phyloP scores from a whole-genome alignment of 2,797 vertebrate species.

The Sebastes oblongus region DNA sequence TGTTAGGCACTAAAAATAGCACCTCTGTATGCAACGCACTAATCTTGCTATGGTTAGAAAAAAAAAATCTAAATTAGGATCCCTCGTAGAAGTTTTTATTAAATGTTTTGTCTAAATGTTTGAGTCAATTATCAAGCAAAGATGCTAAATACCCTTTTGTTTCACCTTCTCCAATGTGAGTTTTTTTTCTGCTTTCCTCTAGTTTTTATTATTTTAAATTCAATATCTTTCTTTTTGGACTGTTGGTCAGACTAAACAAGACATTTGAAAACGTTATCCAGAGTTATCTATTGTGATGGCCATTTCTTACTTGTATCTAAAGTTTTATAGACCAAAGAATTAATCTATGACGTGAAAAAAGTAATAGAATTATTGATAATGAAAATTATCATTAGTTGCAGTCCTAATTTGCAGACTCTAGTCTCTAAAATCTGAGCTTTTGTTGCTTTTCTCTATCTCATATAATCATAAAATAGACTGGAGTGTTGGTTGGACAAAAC shows the following conservation, averaged over 20 bases:
- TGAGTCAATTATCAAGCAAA: neutral
- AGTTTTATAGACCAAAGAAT: too few relatives aligned
- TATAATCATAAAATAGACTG: neutral
- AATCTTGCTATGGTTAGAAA: too few relatives aligned
- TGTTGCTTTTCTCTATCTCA: neutral
- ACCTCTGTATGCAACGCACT: too few relatives aligned
- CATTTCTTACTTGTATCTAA: too few relatives aligned
- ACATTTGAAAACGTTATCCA: too few relatives aligned
- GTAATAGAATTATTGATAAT: neutral
- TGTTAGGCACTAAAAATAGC: too few relatives aligned
- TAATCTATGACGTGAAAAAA: too few relatives aligned
- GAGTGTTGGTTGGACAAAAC: neutral
- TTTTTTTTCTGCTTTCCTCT: neutral
- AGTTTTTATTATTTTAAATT: neutral
- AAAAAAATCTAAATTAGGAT: too few relatives aligned
- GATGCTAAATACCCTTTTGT: neutral
- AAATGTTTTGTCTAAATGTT: neutral
- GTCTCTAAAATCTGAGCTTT: too few relatives aligned
- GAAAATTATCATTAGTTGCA: neutral
- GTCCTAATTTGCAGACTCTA: neutral
- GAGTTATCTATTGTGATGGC: accelerated
- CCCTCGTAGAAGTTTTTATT: neutral
- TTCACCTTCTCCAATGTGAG: neutral
- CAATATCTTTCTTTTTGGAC: neutral
- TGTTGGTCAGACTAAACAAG: too few relatives aligned